Evolutionary conservation across 1,140 invertebrate genomes (phyloP).

Genomic region (Drosophila trapezifrons): DNA sequence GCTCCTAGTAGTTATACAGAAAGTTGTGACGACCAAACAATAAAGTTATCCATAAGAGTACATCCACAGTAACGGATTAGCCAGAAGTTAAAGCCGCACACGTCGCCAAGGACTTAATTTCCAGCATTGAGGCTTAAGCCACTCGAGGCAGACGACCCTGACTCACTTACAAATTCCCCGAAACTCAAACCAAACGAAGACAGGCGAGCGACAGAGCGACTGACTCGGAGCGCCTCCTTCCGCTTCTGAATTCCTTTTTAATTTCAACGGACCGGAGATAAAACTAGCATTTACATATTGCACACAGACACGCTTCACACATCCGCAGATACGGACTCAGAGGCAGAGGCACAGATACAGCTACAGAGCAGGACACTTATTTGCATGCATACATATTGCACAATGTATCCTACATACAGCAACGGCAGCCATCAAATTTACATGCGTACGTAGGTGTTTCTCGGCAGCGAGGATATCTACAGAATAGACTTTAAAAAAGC

Average conservation of each 20-base stretch:
- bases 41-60: neutral
- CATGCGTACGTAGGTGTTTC: constrained; percentile 48
- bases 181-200: constrained; percentile 25
- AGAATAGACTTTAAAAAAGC: constrained; percentile 28
- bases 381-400: constrained; percentile 54
- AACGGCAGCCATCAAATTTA: constrained; percentile 52
- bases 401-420: constrained; percentile 34
- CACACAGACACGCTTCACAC: constrained; percentile 44
- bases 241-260: constrained; percentile 56
- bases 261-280: constrained; percentile 55
- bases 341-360: constrained; percentile 9
- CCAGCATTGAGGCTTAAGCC: constrained; percentile 18
- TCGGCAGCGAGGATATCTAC: constrained; percentile 16
- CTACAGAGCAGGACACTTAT: constrained; percentile 39
- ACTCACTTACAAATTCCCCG: constrained; percentile 26
- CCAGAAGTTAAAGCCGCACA: constrained; percentile 18
- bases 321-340: constrained; percentile 14
- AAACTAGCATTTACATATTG: constrained; percentile 62
- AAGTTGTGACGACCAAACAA: neutral
- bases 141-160: constrained; percentile 31
- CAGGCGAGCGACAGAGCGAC: constrained; percentile 22
- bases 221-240: constrained; percentile 22
- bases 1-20: neutral
- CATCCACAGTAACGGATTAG: neutral
- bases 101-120: constrained; percentile 25